Percentiles rank a stretch among this genome's conserved stretches.
These are phyloP conservation scores for Synergus umbraculus DNA, from an alignment of 2,888 invertebrate species.

Conservation along the genomic window DNA sequence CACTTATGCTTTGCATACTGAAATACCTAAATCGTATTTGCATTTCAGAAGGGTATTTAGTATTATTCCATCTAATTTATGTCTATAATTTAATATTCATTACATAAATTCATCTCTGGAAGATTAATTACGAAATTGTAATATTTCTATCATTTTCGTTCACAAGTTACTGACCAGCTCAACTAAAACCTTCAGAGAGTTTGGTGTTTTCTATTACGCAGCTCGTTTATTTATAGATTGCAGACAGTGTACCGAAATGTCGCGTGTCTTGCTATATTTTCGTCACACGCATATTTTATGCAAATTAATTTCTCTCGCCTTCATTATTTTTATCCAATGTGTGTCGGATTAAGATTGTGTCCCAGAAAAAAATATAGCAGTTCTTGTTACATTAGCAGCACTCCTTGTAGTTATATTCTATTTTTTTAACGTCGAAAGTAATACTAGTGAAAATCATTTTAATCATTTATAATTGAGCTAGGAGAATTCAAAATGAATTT, in stretches of 20 bases:
- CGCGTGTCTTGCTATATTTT: conserved; percentile 21
- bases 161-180: not conserved
- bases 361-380: conserved; percentile 12
- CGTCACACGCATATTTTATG: conserved; percentile 33
- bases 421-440: not conserved
- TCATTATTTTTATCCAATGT: conserved; percentile 35
- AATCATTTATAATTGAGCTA: no score
- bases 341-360: conserved; percentile 4
- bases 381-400: not conserved
- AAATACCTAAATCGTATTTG: conserved; percentile 30
- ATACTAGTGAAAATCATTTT: not conserved
- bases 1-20: conserved; percentile 44
- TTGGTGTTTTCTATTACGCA: conserved; percentile 19
- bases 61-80: not conserved
- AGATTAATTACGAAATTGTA: not conserved
- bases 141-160: not conserved
- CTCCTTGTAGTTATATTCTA: not conserved
- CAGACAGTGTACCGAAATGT: conserved; percentile 18
- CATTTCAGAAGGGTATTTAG: not conserved
- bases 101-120: not conserved
- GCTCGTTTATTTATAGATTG: conserved; percentile 16
- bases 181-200: not conserved
- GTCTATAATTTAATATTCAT: not conserved
- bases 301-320: conserved; percentile 34
- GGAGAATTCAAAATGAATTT: no score